A percentile compares a stretch with the other conserved stretches of the same genome.
Evolutionary conservation across 2,888 invertebrate species (phyloP).

Genomic region (Lepas anatifera): DNA sequence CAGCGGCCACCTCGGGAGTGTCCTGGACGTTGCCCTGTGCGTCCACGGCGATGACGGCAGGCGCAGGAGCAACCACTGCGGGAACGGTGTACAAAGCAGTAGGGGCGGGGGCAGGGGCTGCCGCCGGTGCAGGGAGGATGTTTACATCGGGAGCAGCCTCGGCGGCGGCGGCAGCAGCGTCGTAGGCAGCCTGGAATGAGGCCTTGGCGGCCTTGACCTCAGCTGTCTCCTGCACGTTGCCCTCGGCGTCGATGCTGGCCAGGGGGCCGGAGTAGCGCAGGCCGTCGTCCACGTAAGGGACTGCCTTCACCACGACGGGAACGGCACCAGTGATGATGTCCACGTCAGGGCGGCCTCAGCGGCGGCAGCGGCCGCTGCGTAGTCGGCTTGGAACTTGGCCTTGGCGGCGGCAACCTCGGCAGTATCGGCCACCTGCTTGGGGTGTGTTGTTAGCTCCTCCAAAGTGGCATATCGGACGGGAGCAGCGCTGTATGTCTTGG

Average conservation of each 20-base stretch:
- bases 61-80: no score
- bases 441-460: not conserved
- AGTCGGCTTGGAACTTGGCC: not conserved
- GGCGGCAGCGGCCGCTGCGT: not conserved
- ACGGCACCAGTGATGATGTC: not conserved
- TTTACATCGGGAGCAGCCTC: conserved; percentile 4
- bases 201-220: not conserved
- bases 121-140: no score
- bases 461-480: not conserved
- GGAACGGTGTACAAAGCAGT: no score
- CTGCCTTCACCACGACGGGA: not conserved
- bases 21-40: no score
- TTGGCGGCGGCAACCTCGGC: not conserved
- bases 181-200: not conserved
- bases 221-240: conserved; percentile 20
- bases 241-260: conserved; percentile 21
- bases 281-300: not conserved
- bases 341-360: conserved; percentile 15
- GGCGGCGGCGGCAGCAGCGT: not conserved
- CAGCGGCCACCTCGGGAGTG: no score
- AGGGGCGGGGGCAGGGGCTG: no score
- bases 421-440: not conserved
- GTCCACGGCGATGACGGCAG: no score
- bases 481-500: no score
- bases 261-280: not conserved